These are phyloP conservation scores for Microcebus tavaratra DNA, from an alignment of 2,113 vertebrate species.

Conservation along the genomic window DNA sequence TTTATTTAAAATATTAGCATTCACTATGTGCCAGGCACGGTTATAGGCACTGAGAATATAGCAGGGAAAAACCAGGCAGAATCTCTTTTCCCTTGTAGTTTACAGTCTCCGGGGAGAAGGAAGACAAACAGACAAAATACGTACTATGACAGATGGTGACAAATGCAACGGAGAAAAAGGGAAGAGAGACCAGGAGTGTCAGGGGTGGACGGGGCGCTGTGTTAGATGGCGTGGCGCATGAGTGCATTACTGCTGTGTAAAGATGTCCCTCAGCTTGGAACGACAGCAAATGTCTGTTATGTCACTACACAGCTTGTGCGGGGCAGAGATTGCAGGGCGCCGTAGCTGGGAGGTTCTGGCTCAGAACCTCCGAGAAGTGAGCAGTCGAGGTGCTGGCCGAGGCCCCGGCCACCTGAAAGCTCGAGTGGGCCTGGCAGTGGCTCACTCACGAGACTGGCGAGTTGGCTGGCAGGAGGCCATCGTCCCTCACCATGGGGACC, in stretches of 20 bases:
- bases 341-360: neutral
- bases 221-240: neutral
- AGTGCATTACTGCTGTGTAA: neutral
- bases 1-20: neutral
- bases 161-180: neutral
- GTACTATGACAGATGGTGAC: neutral
- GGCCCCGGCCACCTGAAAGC: neutral
- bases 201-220: neutral
- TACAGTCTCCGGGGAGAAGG: neutral
- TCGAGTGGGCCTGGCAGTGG: neutral
- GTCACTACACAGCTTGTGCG: neutral
- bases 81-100: neutral
- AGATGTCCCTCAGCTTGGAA: neutral
- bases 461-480: neutral
- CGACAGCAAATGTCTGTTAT: neutral
- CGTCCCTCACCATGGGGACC: neutral
- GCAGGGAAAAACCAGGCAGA: neutral
- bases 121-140: neutral
- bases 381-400: neutral
- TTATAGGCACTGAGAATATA: neutral
- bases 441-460: neutral
- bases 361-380: neutral
- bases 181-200: neutral
- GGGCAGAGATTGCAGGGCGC: neutral
- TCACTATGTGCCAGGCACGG: neutral